Base-by-base conservation (phyloP, 2,888 invertebrate genomes). In the Eumacrocentrus americanus region DNA sequence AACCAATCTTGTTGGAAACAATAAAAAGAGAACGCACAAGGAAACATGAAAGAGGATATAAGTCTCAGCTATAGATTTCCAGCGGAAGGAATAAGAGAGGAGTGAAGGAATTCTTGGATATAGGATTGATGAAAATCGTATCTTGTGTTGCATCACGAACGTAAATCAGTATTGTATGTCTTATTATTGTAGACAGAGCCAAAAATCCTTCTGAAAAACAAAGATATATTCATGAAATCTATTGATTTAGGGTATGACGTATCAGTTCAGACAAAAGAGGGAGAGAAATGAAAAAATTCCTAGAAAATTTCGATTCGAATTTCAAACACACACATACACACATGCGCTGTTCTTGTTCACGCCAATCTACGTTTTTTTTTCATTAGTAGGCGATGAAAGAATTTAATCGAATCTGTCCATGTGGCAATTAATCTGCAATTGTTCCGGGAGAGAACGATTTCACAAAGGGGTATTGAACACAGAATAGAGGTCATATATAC, bases 1-100 rank as follows among this genome's bases (percentile, higher is more conserved):
- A 72, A 59, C 67, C 70, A 71, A 75, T 74, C 70, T 70, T 66
- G 48, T 64, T 54, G 60, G 61, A 68, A 70, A 74, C 68, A 70
- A 71, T 71, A 65, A 69, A 67, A 69, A 62, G 60, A 63, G 60
- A 51, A 58, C 20, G 25, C 40, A 18, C 60, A 65, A 63, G 56
- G 58, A 44, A 64, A 57, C 54, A 64, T 65, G 64, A 65, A 67
- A 55, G 42, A 58, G 46, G 4, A 12, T 12, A 3, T 12, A 12
- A 14, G 56, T 50, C 4, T 22, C 7, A 44, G 37, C 20, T 25
- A 58, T 58, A 57, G 60, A 57, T 40, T 57, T 29, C 58, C 38
- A 62, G 51, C 35, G 44, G 53, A 60, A 23, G 22, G 22, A 40
- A 37, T 9, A 9, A n/a, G 14, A 51, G n/a, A 35, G 34, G 34